A percentile compares a stretch with the other conserved stretches of the same genome.
phyloP scores from a whole-genome alignment of 2,888 invertebrate species.

The Eudasyphora cyanicolor region DNA sequence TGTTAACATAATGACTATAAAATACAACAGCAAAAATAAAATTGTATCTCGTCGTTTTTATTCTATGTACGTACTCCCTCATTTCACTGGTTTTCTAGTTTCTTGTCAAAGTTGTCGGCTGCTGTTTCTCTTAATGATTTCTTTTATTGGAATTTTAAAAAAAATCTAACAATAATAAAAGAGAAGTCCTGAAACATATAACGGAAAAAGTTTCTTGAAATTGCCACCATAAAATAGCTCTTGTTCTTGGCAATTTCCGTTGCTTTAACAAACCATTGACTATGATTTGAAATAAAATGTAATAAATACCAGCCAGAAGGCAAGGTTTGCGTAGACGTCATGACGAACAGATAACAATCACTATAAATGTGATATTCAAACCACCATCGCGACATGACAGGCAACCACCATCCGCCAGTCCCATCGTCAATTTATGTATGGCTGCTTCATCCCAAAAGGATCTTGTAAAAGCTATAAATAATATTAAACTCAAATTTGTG shows the following conservation, averaged over 20 bases:
- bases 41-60: too few species aligned
- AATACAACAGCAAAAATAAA: neutral
- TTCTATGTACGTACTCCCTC: too few species aligned
- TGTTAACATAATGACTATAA: neutral
- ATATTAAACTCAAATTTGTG: neutral
- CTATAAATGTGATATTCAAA: neutral
- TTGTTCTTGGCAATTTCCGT: conserved; percentile 55
- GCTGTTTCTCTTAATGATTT: neutral
- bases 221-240: conserved; percentile 40
- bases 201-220: neutral
- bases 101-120: too few species aligned
- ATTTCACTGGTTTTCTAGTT: too few species aligned
- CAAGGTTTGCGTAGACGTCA: conserved; percentile 30
- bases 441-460: neutral
- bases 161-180: neutral
- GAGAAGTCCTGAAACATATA: neutral
- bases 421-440: neutral
- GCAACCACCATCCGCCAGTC: neutral
- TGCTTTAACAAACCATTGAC: conserved; percentile 35
- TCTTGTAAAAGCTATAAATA: neutral
- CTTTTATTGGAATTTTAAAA: neutral
- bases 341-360: conserved; percentile 31
- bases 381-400: neutral
- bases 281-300: conserved; percentile 36
- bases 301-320: neutral